A percentile compares a stretch with the other conserved stretches of the same genome.
Evolutionary conservation across 2,797 vertebrate species (phyloP).

Genomic region (Bryconaethiops microstoma): DNA sequence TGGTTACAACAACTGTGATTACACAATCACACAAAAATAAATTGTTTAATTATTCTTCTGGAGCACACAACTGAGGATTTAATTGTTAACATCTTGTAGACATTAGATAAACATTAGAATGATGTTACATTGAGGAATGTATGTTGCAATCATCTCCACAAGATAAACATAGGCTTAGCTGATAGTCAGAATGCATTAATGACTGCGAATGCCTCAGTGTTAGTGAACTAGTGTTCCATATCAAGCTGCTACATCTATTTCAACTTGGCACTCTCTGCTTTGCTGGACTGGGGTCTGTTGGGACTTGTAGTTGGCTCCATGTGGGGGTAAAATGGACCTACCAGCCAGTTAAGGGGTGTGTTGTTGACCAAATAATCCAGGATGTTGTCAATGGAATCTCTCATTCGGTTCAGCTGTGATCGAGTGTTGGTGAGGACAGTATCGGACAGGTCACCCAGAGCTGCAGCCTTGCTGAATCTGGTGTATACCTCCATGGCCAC

Average conservation of each 20-base stretch:
- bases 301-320: constrained; percentile 38
- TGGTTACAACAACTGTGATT: constrained; percentile 3
- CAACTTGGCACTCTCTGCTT: constrained; percentile 23
- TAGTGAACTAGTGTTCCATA: constrained; percentile 10
- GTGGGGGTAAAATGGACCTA: constrained; percentile 93
- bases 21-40: constrained; percentile 7
- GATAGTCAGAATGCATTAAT: neutral
- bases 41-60: neutral
- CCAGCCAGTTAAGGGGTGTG: constrained; percentile 96
- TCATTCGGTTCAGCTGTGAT: constrained; percentile 85
- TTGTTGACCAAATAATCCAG: constrained; percentile 97
- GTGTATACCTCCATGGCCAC: constrained; percentile 81
- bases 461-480: constrained; percentile 76
- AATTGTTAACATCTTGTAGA: neutral
- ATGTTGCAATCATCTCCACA: neutral
- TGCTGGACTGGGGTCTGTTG: neutral
- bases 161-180: neutral
- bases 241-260: constrained; percentile 45
- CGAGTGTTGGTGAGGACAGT: constrained; percentile 78
- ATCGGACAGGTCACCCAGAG: constrained; percentile 83
- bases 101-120: neutral
- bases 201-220: neutral
- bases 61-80: neutral
- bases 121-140: neutral
- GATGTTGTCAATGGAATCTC: constrained; percentile 86